Percentiles rank a stretch among this genome's conserved stretches.
Evolutionary conservation across 2,797 vertebrate genomes (phyloP).

Genomic region (Coregonus sp.): DNA sequence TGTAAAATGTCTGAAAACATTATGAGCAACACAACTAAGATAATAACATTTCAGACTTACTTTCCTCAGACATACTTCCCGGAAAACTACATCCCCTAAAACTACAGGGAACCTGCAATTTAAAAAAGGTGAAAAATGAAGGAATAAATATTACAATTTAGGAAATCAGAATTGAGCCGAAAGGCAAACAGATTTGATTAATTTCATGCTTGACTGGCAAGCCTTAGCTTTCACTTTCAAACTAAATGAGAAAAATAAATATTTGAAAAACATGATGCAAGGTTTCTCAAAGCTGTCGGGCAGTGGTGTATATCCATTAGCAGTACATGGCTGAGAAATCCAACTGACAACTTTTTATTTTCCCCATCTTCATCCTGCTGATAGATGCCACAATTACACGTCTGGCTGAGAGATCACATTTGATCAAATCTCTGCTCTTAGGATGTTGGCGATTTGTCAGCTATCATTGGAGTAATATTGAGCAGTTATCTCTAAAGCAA

Average conservation of each 20-base stretch:
- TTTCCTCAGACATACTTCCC: neutral
- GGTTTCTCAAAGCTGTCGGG: slow-evolving; percentile 55
- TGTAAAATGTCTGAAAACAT: neutral
- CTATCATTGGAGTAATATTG: slow-evolving; percentile 52
- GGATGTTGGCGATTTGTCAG: slow-evolving; percentile 54
- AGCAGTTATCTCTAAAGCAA: slow-evolving; percentile 17
- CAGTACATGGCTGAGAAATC: slow-evolving; percentile 43
- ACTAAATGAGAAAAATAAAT: slow-evolving; percentile 65
- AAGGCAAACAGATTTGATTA: slow-evolving; percentile 58
- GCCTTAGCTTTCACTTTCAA: slow-evolving; percentile 49
- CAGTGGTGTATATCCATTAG: slow-evolving; percentile 64
- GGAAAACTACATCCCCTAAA: neutral
- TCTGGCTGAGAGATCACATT: slow-evolving; percentile 60
- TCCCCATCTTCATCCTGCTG: slow-evolving; percentile 34
- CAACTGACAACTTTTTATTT: slow-evolving; percentile 44
- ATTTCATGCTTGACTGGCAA: slow-evolving; percentile 62
- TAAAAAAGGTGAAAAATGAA: slow-evolving; percentile 26
- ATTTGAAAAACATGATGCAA: slow-evolving; percentile 65
- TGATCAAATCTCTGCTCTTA: slow-evolving; percentile 52
- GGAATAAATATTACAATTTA: slow-evolving; percentile 46
- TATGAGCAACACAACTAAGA: neutral
- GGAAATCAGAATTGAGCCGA: slow-evolving; percentile 46
- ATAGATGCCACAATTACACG: slow-evolving; percentile 60
- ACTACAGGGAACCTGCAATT: slow-evolving; percentile 12
- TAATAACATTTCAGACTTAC: neutral